A percentile compares a stretch with the other conserved stretches of the same genome.
Evolutionary conservation across 2,113 vertebrate genomes (phyloP).

Genomic region (Ictalurus punctatus): DNA sequence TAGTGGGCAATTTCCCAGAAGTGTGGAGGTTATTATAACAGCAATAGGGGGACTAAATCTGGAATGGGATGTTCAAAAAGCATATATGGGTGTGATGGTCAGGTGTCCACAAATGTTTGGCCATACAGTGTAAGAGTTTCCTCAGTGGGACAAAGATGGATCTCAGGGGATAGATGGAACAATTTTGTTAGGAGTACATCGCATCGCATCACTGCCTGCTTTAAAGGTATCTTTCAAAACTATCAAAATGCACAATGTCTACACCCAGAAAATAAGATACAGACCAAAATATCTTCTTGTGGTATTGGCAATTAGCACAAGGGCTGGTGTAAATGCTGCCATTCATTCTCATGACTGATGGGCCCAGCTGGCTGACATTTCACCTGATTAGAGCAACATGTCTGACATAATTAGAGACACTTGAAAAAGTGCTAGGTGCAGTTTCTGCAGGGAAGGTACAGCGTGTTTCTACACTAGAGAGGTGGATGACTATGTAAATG

Average conservation of each 20-base stretch:
- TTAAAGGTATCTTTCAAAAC: not conserved
- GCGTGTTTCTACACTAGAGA: not conserved
- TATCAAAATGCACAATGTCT: not conserved
- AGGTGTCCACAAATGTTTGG: not conserved
- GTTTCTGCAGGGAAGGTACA: not conserved
- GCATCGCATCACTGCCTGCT: not conserved
- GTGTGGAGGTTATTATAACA: not conserved
- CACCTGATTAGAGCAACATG: slow-evolving; percentile 27
- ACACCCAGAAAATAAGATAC: not conserved
- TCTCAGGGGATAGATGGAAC: not conserved
- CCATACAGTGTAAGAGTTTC: not conserved
- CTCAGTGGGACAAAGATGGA: not conserved
- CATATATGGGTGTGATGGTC: not conserved
- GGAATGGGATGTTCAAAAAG: not conserved
- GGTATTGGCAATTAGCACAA: not conserved
- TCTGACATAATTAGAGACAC: slow-evolving; percentile 20
- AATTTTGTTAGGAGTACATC: not conserved
- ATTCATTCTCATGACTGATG: not conserved
- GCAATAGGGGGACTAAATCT: not conserved
- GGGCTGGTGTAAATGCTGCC: not conserved
- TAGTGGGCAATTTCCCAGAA: not conserved
- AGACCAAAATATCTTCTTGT: not conserved
- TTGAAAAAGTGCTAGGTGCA: slow-evolving; percentile 8
- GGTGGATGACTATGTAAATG: not conserved
- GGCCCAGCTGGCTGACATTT: slow-evolving; percentile 34